These are phyloP conservation scores for Cinclus cinclus DNA, from an alignment of 2,113 vertebrate genomes.

Conservation along the genomic window DNA sequence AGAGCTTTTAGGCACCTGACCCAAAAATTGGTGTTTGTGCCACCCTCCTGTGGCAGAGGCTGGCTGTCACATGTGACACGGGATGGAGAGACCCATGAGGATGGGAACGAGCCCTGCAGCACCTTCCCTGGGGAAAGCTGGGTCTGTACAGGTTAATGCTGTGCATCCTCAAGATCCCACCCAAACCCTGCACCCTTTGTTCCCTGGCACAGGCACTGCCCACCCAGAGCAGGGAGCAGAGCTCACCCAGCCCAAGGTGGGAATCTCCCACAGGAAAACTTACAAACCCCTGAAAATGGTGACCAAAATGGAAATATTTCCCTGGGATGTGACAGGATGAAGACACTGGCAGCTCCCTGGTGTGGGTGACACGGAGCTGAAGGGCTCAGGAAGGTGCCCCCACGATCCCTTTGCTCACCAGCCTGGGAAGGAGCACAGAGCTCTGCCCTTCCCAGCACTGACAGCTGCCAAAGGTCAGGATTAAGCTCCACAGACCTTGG, in stretches of 20 bases:
- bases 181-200: not conserved
- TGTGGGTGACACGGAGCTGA: not conserved
- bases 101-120: not conserved
- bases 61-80: rapidly evolving
- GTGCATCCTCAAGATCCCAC: not conserved
- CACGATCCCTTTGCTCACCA: not conserved
- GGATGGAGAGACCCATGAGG: rapidly evolving
- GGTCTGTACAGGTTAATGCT: not conserved
- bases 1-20: not conserved
- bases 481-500: not conserved
- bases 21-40: not conserved
- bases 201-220: not conserved
- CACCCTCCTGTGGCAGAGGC: not conserved
- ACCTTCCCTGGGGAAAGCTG: not conserved
- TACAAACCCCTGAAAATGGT: not conserved
- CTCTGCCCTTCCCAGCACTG: not conserved
- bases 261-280: not conserved
- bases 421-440: not conserved
- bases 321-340: not conserved
- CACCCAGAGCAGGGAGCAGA: rapidly evolving
- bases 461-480: not conserved
- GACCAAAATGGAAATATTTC: not conserved
- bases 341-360: not conserved
- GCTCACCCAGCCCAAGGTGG: not conserved
- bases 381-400: not conserved